A percentile compares a stretch with the other conserved stretches of the same genome.
Conservation (phyloP, 2,797 vertebrate species). For the Tangara arthus region DNA sequence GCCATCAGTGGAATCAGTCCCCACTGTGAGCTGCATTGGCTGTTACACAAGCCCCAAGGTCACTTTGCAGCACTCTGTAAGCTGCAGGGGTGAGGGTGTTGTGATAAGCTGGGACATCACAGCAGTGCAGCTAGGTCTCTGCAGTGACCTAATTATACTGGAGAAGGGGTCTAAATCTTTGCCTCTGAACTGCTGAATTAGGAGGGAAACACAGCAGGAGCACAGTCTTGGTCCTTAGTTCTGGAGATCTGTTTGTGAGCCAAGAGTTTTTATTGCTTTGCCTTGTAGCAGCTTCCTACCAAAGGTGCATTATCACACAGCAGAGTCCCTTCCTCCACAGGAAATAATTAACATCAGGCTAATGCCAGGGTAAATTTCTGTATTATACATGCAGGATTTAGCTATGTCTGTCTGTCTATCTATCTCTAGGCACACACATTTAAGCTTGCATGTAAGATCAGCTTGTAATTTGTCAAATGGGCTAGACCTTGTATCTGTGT, state of each 20-base stretch:
- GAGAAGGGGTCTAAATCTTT: conserved; percentile 13
- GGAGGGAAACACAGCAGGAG: neutral
- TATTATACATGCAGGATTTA: neutral
- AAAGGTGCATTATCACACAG: neutral
- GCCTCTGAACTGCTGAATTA: neutral
- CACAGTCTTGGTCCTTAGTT: neutral
- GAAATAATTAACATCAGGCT: neutral
- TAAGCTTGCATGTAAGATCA: neutral
- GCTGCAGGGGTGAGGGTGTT: neutral
- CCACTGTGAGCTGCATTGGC: neutral
- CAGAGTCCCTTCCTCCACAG: neutral
- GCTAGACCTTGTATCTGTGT: neutral
- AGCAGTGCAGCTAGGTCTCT: neutral
- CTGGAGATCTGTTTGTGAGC: neutral
- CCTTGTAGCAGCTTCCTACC: neutral
- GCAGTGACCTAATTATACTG: neutral
- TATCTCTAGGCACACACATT: neutral
- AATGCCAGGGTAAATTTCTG: neutral
- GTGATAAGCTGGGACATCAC: neutral
- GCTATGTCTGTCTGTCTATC: neutral
- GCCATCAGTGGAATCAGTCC: neutral
- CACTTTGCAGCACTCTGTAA: neutral
- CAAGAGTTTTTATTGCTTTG: neutral
- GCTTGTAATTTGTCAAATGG: neutral
- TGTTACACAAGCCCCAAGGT: neutral